Base-by-base conservation (phyloP, 1,140 invertebrate genomes). In the Tetramorium simillimum region DNA sequence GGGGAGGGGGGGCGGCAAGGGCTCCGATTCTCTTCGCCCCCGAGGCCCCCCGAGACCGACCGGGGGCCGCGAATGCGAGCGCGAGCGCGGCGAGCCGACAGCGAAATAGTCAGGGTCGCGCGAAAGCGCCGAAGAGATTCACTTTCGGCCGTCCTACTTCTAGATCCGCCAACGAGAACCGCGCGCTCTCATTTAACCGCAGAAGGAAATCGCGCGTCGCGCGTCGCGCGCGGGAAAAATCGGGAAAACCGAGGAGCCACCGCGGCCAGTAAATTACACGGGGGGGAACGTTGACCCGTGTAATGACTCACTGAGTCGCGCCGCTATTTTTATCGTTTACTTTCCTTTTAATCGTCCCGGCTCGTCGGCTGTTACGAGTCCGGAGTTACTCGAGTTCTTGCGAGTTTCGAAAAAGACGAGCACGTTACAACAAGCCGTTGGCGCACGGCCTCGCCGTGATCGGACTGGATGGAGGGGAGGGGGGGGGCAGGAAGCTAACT, bases 401-500 rank as follows among this genome's bases (percentile, higher is more conserved):
- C 33, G 33, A 56, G 14, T 51, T 33, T 49, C 21, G 24, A 62
- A 70, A 58, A 37, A 60, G 63, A 65, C 65, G n/a, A 40, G 28
- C 9, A 9, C 40, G 16, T 72, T 60, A 56, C 65, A 46, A 21
- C 63, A 33, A 69, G 58, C 18, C 37, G 51, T 14, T 14, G 43
- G 28, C 49, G 46, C 77, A n/a, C 7, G 21, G 76, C 60, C 86
- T 86, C 60, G 49, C 80, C 80, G 89, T 81, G 90, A 91, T 88
- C 90, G 56, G 62, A 80, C 82, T 65, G 86, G 51, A 90, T 62
- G 89, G 84, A 4, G 33, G 33, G 0, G 4, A 0, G 0, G 33
- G 33, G 33, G 33, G 33, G 33, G 63, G 56, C 89, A 88, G 89
- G 89, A 90, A 88, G 86, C 85, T 91, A 91, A 91, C 89, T 90